These are phyloP conservation scores for Hippoglossus hippoglossus DNA, from an alignment of 2,797 vertebrate genomes.

Conservation along the genomic window DNA sequence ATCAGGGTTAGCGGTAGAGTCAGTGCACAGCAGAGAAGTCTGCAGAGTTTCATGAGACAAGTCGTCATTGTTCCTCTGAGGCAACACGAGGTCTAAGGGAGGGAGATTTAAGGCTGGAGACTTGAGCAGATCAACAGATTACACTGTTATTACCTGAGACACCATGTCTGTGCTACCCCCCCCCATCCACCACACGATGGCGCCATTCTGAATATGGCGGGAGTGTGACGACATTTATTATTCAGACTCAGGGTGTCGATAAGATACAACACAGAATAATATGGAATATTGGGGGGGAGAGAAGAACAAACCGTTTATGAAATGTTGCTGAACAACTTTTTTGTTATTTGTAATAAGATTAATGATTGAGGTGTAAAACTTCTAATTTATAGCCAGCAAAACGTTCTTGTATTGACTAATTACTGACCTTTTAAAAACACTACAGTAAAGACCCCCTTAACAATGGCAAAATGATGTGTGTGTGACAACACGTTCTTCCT, in stretches of 20 bases:
- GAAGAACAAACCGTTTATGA: no score
- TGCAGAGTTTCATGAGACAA: slow-evolving; percentile 50
- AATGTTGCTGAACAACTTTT: no score
- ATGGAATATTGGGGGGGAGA: no score
- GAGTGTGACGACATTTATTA: no score
- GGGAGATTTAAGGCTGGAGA: background rate
- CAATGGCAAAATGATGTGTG: background rate
- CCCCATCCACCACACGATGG: slow-evolving; percentile 34
- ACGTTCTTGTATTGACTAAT: background rate
- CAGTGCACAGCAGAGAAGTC: slow-evolving; percentile 41
- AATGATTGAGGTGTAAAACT: no score
- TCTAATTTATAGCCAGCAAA: background rate
- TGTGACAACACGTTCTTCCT: background rate
- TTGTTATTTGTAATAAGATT: no score
- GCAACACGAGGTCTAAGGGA: background rate
- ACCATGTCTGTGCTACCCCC: background rate
- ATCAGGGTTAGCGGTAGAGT: slow-evolving; percentile 46
- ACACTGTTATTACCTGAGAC: slow-evolving; percentile 15
- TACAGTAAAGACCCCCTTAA: no score
- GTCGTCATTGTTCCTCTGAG: slow-evolving; percentile 29
- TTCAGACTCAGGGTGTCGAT: no score
- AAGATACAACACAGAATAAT: no score
- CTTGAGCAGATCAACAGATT: slow-evolving; percentile 62
- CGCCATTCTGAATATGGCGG: background rate
- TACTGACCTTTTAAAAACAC: background rate